These are phyloP conservation scores for Xiphorhynchus elegans DNA, from an alignment of 2,113 vertebrate genomes.

Conservation along the genomic window DNA sequence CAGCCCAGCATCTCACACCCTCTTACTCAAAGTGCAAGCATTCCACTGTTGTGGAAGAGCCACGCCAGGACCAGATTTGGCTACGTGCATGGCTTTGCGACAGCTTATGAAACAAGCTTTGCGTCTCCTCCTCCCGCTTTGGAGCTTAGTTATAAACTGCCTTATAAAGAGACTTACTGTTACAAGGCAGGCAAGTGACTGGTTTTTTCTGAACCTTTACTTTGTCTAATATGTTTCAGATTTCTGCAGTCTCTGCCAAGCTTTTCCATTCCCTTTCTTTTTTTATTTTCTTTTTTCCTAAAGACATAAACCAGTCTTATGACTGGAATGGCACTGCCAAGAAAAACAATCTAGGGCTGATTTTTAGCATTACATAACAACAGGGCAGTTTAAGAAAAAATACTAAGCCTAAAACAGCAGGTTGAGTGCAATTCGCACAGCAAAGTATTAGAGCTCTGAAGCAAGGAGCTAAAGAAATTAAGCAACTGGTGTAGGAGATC, in stretches of 20 bases:
- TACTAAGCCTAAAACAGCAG: constrained; percentile 43
- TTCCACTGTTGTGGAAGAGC: constrained; percentile 3
- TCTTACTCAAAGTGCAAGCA: background rate
- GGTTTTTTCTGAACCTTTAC: constrained; percentile 57
- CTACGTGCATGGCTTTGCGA: background rate
- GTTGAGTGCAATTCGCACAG: constrained; percentile 25
- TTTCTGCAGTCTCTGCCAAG: constrained; percentile 58
- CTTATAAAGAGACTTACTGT: constrained; percentile 58
- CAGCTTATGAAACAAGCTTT: constrained; percentile 52
- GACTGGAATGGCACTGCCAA: constrained; percentile 73
- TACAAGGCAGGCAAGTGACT: constrained; percentile 38
- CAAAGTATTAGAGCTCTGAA: background rate
- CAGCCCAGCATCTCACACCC: background rate
- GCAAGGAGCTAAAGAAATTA: background rate
- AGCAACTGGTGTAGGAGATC: background rate
- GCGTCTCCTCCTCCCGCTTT: background rate
- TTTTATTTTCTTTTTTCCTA: background rate
- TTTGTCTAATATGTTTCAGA: constrained; percentile 71
- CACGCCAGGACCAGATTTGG: constrained; percentile 2
- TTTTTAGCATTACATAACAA: constrained; percentile 78
- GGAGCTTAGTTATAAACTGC: constrained; percentile 36
- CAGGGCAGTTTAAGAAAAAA: constrained; percentile 46
- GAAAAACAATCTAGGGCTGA: constrained; percentile 66
- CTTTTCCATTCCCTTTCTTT: constrained; percentile 14
- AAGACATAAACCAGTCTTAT: constrained; percentile 77